Base-by-base conservation (phyloP, 2,113 vertebrate species). In the Tupaia tana region DNA sequence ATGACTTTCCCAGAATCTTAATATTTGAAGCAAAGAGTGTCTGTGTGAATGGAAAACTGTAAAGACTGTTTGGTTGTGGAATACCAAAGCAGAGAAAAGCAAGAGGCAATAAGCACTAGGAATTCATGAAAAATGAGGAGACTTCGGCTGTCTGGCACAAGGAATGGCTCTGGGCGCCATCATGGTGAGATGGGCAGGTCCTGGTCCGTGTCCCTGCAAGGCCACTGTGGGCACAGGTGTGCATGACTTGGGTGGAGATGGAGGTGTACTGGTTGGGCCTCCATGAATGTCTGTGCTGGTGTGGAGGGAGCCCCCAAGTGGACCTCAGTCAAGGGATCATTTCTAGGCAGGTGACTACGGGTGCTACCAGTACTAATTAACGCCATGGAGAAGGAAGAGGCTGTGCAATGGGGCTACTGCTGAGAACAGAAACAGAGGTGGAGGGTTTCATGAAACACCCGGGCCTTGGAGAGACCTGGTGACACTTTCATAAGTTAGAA, bases 61-160 rank as follows among this genome's bases (percentile, higher is more conserved):
- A 4, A 63, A 66, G 59, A 18, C 66, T 27, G 34, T 58, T n/a
- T 52, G 15, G 1, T 8, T 56, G 52, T 18, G 27, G 81, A 56
- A 4, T 3, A 3, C 12, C 58, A 56, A 16, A 31, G 18, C 16
- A 31, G 64, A 91, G 43, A 22, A 70, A 59, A 73, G 52, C 75
- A 59, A 78, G 70, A 87, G 58, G 52, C 67, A 80, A 73, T 13
- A 14, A 67, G 29, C 64, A 34, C 70, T n/a, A 54, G 52, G 69
- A 43, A 27, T 66, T 52, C 16, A 9, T 12, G 63, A 58, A 58
- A n/a, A 52, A n/a, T 3, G 22, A 31, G 56, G 56, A 7, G 25
- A 52, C 14, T 20, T 10, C 2, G 0, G 29, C 16, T 34, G 9
- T 29, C n/a, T 6, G 9, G 31, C 24, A 2, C 2, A 0, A 18